Percentiles rank a stretch among this genome's conserved stretches.
Evolutionary conservation across 2,888 invertebrate genomes (phyloP).

Genomic region (Campopleginae sp.): DNA sequence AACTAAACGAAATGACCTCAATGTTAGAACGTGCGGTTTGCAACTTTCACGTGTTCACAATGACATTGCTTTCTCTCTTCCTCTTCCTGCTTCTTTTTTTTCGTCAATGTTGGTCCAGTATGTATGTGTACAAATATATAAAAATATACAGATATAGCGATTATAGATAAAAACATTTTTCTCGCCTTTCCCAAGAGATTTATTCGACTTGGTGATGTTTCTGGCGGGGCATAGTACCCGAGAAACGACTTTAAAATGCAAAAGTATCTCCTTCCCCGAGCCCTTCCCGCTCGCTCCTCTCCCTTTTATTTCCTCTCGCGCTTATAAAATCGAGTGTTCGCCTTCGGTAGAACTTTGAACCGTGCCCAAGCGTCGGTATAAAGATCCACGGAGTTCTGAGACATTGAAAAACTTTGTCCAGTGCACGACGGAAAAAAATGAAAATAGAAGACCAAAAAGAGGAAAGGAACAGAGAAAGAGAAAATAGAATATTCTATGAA

Average conservation of each 20-base stretch:
- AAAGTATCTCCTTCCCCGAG: slow-evolving; percentile 42
- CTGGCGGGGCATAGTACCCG: slow-evolving; percentile 29
- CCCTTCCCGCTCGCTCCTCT: slow-evolving; percentile 11
- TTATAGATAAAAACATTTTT: slow-evolving; percentile 23
- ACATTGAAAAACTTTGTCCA: slow-evolving; percentile 71
- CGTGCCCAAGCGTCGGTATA: slow-evolving; percentile 57
- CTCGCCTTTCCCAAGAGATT: slow-evolving; percentile 51
- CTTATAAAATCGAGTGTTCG: slow-evolving; percentile 53
- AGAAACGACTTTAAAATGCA: slow-evolving; percentile 64
- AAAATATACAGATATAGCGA: background rate
- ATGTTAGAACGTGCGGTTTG: slow-evolving; percentile 32
- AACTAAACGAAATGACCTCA: slow-evolving; percentile 55
- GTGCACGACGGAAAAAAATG: slow-evolving; percentile 11
- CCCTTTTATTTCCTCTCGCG: slow-evolving; percentile 28
- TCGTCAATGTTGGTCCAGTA: background rate
- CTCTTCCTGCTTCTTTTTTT: background rate
- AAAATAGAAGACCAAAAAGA: background rate
- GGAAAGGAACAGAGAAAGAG: background rate
- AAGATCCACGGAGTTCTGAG: slow-evolving; percentile 56
- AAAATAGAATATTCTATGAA: slow-evolving; percentile 73
- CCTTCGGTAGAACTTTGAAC: slow-evolving; percentile 62
- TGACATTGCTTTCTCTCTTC: slow-evolving; percentile 20
- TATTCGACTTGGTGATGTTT: slow-evolving; percentile 66
- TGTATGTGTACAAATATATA: background rate
- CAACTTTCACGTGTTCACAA: slow-evolving; percentile 26